Evolutionary conservation across 2,797 vertebrate genomes (phyloP), one percentile per base, ranked within the genome.

Genomic region (Tragopan temminckii): DNA sequence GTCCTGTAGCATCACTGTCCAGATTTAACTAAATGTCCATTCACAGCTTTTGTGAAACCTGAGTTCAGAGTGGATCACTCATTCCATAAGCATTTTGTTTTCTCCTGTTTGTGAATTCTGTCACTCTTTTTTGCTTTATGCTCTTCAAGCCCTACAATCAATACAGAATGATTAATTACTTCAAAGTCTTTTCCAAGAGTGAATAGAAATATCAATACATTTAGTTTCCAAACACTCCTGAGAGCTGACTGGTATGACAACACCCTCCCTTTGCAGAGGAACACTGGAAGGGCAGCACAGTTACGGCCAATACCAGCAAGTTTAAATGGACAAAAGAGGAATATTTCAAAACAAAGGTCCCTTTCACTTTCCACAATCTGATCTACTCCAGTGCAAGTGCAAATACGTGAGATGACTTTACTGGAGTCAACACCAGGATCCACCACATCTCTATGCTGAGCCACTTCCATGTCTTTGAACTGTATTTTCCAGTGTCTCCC

Each of bases 191-290:
- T 76, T 72, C 70, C 38, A 67, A 4, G 6, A 86, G 6, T 46
- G 31, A 81, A n/a, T 48, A 36, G 48, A 93, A 94, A 68, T 81
- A 91, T 18, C n/a, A 79, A 64, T 18, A 36, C 16, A 50, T 46
- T 74, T 46, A 79, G 45, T 55, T 82, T 84, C 70, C 61, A 71
- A 88, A 93, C 31, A 61, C 27, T 70, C 23, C 71, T 80, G 52
- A 67, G 10, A 70, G 57, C 33, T 53, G 36, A 46, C 29, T 70
- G 85, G 10, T 78, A 25, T 5, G 25, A 69, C 80, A 84, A 9
- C 29, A 78, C 8, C 20, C 55, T 48, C 19, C 42, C 16, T 63
- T 46, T 68, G 36, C n/a, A 80, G 48, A 71, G 68, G 48, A 84
- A 40, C 75, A 76, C 31, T 17, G 46, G 70, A 74, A 66, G 62